Base-by-base conservation (phyloP, 2,888 invertebrate species). In the Eilema depressum region DNA sequence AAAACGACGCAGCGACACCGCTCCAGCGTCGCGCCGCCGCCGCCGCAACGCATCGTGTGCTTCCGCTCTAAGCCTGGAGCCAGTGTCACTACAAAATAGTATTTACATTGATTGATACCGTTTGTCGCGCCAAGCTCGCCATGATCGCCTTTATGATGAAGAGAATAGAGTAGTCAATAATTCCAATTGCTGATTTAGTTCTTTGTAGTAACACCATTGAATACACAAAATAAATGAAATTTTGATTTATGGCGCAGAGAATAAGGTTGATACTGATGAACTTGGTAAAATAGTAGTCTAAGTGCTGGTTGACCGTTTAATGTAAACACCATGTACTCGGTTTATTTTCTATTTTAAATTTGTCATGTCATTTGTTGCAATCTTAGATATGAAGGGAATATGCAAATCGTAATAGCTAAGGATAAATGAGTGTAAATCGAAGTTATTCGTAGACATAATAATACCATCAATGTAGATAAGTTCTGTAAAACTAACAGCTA, bases 51-150 rank as follows among this genome's bases (percentile, higher is more conserved):
- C n/a, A n/a, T n/a, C n/a, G n/a, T n/a, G n/a, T n/a, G n/a, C n/a
- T n/a, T n/a, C n/a, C n/a, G n/a, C n/a, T n/a, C n/a, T n/a, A n/a
- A 60, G 67, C 85, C 83, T 68, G 72, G 70, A 79, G 85, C 74
- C 74, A 78, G 75, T 82, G 82, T 83, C 85, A 83, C 85, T 82
- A 81, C 83, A 81, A 81, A 81, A 85, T 81, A 81, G 84, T 82
- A 81, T 84, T 86, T 85, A 85, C 83, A 83, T 76, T 85, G 85
- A 86, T 85, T 85, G 85, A 85, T 85, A 83, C 80, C 71, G 70
- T 85, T 76, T 85, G 83, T 81, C 84, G 78, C 79, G 78, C 79
- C 79, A 75, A 77, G 79, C 81, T 83, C 79, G 77, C 76, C 82
- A 82, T 69, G 5, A 3, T 14, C 20, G 2, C 37, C 59, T n/a